These are phyloP conservation scores for Cheilosia vernalis DNA, from an alignment of 2,888 invertebrate genomes.

Conservation along the genomic window DNA sequence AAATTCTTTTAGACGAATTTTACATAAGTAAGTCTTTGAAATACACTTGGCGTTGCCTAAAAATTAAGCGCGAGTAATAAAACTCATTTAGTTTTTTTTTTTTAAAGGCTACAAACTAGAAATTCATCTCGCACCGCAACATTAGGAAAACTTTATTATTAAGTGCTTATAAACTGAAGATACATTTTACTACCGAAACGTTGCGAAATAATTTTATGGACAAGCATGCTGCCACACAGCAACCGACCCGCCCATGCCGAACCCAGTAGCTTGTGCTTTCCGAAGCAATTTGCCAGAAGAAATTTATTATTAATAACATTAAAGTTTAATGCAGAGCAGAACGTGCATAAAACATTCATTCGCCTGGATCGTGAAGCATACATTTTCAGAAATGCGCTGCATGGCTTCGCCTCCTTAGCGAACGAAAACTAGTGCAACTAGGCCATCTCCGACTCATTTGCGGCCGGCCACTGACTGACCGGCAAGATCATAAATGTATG, in stretches of 20 bases:
- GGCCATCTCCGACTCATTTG: conserved; percentile 6
- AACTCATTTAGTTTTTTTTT: too few relatives aligned
- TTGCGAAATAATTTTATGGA: conserved; percentile 34
- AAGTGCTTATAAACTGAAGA: conserved; percentile 22
- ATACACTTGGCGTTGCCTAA: too few relatives aligned
- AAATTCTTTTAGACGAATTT: too few relatives aligned
- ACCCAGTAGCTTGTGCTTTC: neutral
- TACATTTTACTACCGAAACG: conserved; percentile 26
- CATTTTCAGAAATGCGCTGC: conserved; percentile 2
- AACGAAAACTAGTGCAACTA: neutral
- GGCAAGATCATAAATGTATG: too few relatives aligned
- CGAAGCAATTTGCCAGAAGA: conserved; percentile 24
- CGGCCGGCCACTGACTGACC: neutral
- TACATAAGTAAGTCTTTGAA: too few relatives aligned
- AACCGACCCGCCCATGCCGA: neutral
- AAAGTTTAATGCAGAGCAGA: conserved; percentile 16
- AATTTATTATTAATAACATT: conserved; percentile 43
- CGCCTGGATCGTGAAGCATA: conserved; percentile 21
- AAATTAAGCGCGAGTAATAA: too few relatives aligned
- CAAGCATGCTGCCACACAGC: conserved; percentile 2
- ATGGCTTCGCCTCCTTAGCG: neutral
- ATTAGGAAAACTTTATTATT: neutral
- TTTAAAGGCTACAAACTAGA: neutral
- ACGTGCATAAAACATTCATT: conserved; percentile 42
- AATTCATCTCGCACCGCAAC: neutral